Conservation (phyloP, 2,888 invertebrate species). For the Drosophila lacicola region DNA sequence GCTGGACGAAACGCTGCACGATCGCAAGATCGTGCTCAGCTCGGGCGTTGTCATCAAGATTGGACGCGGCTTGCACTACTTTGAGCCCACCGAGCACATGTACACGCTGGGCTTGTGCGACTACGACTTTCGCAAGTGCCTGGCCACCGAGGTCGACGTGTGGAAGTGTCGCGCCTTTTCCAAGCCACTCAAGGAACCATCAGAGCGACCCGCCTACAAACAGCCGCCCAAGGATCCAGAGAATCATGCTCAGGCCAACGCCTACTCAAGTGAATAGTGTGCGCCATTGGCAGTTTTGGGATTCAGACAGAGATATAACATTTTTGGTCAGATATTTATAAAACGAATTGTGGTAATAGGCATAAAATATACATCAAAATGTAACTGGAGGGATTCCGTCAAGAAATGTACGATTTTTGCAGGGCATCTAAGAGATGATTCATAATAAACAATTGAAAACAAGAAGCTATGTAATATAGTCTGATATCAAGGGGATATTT, state of each 20-base stretch:
- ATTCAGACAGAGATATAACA: not conserved
- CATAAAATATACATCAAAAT: not conserved
- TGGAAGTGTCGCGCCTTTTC: conserved; percentile 71
- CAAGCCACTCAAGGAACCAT: conserved; percentile 32
- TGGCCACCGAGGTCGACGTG: conserved; percentile 93
- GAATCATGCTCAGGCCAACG: conserved; percentile 17
- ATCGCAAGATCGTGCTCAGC: conserved; percentile 94
- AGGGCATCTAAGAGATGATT: too few relatives aligned
- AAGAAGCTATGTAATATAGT: too few relatives aligned
- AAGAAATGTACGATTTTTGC: not conserved
- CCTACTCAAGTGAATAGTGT: conserved; percentile 41
- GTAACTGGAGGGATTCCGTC: not conserved
- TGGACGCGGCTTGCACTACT: conserved; percentile 94
- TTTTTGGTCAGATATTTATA: not conserved
- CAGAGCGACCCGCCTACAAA: conserved; percentile 7
- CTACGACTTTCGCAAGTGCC: conserved; percentile 91
- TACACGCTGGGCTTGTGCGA: conserved; percentile 90
- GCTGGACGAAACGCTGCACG: conserved; percentile 92
- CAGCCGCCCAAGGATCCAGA: conserved; percentile 12
- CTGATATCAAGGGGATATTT: too few relatives aligned
- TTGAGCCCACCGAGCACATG: conserved; percentile 90
- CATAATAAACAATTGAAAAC: too few relatives aligned
- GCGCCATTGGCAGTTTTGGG: too few relatives aligned
- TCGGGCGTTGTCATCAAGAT: conserved; percentile 96
- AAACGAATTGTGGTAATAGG: not conserved